A percentile compares a stretch with the other conserved stretches of the same genome.
phyloP scores from a whole-genome alignment of 92 coral and sea anemone species.

The Palythoa grandiflora region DNA sequence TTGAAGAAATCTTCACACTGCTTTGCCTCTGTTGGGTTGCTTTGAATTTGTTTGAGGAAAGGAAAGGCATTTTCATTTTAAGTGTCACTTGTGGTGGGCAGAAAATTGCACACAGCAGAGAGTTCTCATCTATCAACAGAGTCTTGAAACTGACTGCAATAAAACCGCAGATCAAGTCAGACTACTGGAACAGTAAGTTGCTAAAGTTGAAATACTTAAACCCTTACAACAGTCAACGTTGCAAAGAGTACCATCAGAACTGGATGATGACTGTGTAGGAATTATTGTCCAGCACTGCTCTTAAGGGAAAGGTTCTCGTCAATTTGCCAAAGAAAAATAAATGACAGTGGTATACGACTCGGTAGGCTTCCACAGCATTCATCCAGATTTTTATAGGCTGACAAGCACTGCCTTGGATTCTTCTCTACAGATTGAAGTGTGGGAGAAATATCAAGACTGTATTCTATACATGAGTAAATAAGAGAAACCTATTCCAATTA shows the following conservation, averaged over 20 bases:
- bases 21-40: too few species aligned
- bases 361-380: background rate
- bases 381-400: background rate
- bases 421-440: too few species aligned
- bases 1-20: too few species aligned
- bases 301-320: background rate
- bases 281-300: background rate
- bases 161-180: background rate
- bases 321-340: background rate
- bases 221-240: background rate
- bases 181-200: background rate
- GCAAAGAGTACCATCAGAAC: background rate
- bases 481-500: too few species aligned
- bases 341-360: conserved; percentile 37
- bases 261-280: background rate
- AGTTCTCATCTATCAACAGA: background rate
- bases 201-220: background rate
- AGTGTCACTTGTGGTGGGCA: too few species aligned
- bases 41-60: too few species aligned
- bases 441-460: too few species aligned
- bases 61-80: too few species aligned
- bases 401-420: too few species aligned
- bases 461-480: too few species aligned
- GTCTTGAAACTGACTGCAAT: background rate
- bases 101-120: too few species aligned